Percentiles rank a stretch among this genome's conserved stretches.
Evolutionary conservation across 1,140 invertebrate species (phyloP).

Genomic region (Onthophagus taurus): DNA sequence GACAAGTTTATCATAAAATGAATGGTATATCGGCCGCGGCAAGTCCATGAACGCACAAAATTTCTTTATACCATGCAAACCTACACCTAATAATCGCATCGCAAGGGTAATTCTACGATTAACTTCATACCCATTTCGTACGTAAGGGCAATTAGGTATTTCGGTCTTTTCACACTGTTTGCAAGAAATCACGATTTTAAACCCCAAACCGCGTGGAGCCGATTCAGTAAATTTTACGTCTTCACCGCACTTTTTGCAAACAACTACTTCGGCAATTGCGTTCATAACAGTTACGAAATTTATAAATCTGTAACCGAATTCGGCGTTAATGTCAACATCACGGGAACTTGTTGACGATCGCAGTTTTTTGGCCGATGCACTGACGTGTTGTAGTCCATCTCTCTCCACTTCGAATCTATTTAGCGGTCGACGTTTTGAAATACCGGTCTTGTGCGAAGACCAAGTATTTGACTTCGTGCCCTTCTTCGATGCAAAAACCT

Average conservation of each 20-base stretch:
- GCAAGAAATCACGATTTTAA: neutral
- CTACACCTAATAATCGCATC: conserved; percentile 18
- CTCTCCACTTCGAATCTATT: neutral
- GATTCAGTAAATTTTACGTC: neutral
- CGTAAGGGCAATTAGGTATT: conserved; percentile 18
- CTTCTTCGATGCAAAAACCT: neutral
- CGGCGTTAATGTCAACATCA: neutral
- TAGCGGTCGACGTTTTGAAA: conserved; percentile 1
- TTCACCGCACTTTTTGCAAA: conserved; percentile 1
- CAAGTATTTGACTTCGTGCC: neutral
- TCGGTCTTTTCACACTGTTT: neutral
- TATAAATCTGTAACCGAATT: conserved; percentile 3
- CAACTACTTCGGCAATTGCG: neutral
- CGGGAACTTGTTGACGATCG: neutral
- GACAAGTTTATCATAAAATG: conserved; percentile 15
- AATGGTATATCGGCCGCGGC: conserved; percentile 1
- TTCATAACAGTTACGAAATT: neutral
- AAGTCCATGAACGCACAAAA: conserved; percentile 25
- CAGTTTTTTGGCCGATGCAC: conserved; percentile 3
- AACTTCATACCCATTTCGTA: conserved; percentile 23
- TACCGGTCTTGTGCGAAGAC: neutral
- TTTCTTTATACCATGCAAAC: conserved; percentile 15
- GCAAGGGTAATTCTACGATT: conserved; percentile 18
- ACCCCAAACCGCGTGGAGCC: neutral
- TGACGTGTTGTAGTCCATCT: neutral